phyloP scores from a whole-genome alignment of 2,888 invertebrate species.

The Netelia inedita region DNA sequence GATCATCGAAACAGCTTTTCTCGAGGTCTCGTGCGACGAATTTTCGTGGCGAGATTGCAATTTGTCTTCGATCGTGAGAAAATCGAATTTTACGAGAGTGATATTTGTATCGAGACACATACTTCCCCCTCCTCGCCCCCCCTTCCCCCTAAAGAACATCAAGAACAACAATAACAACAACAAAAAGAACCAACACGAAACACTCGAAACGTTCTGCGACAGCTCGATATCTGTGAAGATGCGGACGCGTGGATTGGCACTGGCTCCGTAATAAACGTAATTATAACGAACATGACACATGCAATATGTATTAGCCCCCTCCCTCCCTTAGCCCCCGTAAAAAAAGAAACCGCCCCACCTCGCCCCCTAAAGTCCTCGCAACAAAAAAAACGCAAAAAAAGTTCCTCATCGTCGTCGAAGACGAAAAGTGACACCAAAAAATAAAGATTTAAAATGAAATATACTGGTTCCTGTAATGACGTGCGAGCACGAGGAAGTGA shows the following conservation, averaged over 20 bases:
- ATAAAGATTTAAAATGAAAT: constrained; percentile 70
- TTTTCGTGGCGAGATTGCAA: constrained; percentile 19
- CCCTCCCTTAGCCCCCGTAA: constrained; percentile 53
- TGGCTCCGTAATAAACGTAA: constrained; percentile 66
- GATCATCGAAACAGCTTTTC: constrained; percentile 59
- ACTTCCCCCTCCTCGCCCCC: no score
- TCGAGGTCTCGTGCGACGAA: constrained; percentile 49
- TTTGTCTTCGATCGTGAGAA: constrained; percentile 1
- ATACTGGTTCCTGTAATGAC: constrained; percentile 73
- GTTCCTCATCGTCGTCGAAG: constrained; percentile 65
- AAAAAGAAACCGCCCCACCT: constrained; percentile 33
- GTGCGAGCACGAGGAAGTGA: constrained; percentile 7
- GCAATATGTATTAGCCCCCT: constrained; percentile 68
- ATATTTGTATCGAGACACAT: constrained; percentile 61
- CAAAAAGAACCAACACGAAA: not conserved
- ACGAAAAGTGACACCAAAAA: constrained; percentile 63
- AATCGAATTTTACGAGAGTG: constrained; percentile 22
- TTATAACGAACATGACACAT: constrained; percentile 65
- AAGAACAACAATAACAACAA: constrained; percentile 33
- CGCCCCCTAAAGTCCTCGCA: constrained; percentile 54
- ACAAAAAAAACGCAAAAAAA: constrained; percentile 55
- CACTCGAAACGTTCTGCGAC: constrained; percentile 51
- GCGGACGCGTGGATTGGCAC: constrained; percentile 67
- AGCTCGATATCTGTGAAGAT: constrained; percentile 59
- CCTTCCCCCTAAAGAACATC: not conserved